phyloP scores from a whole-genome alignment of 2,888 invertebrate genomes.

The Drosophila cognata region DNA sequence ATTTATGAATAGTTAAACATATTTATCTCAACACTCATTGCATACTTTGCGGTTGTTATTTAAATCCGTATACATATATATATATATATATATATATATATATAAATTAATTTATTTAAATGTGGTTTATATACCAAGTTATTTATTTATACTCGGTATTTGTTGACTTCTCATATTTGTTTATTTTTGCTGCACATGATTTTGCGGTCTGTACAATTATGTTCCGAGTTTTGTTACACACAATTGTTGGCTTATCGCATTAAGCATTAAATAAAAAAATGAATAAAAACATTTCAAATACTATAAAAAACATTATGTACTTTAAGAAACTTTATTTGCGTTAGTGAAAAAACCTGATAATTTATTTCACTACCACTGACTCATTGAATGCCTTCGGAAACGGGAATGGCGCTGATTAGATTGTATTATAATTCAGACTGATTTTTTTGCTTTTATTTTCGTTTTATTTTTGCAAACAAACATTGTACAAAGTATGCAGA shows the following conservation, averaged over 20 bases:
- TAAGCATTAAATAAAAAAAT: neutral
- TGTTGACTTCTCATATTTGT: slow-evolving; percentile 31
- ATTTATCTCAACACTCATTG: slow-evolving; percentile 35
- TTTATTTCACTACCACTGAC: neutral
- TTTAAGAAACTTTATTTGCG: neutral
- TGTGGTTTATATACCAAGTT: neutral
- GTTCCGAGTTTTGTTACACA: neutral
- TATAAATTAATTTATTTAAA: neutral
- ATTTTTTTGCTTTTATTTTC: neutral
- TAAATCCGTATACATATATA: slow-evolving; percentile 25
- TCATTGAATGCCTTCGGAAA: neutral
- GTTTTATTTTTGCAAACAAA: neutral
- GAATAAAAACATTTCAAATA: neutral
- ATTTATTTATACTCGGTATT: slow-evolving; percentile 14
- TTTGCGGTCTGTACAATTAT: slow-evolving; percentile 4
- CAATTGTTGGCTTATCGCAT: neutral
- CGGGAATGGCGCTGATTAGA: neutral
- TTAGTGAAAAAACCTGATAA: neutral
- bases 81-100: neutral
- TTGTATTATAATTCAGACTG: neutral
- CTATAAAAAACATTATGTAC: neutral
- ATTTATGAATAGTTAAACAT: slow-evolving; percentile 25
- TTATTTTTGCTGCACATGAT: slow-evolving; percentile 7
- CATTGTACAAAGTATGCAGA: neutral
- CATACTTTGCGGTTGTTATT: slow-evolving; percentile 69